phyloP scores from a whole-genome alignment of 2,113 vertebrate genomes.

The Sinocyclocheilus maitianheensis region DNA sequence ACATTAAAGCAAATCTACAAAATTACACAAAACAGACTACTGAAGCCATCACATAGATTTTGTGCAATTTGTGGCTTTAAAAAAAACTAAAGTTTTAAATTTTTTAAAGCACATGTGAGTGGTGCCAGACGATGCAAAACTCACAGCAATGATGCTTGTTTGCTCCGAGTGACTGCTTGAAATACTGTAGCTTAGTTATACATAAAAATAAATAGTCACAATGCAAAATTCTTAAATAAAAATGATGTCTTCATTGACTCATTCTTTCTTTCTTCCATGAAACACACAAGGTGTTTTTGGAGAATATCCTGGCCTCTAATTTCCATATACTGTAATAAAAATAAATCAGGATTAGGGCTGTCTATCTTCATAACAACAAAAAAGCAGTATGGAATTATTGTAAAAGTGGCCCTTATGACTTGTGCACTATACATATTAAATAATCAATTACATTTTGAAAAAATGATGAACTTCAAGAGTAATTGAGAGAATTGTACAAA shows the following conservation, averaged over 20 bases:
- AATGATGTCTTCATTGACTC: too few species aligned
- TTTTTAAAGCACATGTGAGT: background rate
- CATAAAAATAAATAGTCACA: background rate
- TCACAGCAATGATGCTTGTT: too few species aligned
- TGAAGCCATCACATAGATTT: background rate
- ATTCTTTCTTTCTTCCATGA: background rate
- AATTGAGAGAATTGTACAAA: background rate
- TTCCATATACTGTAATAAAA: background rate
- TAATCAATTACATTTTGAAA: background rate
- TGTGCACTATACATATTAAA: background rate
- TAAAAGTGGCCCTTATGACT: background rate
- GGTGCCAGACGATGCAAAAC: background rate
- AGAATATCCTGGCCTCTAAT: background rate
- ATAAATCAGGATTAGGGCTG: background rate
- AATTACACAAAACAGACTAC: background rate
- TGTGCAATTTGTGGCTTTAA: background rate
- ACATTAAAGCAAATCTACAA: constrained; percentile 28
- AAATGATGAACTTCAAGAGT: too few species aligned
- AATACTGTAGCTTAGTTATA: background rate
- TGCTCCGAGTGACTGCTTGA: background rate
- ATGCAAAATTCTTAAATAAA: background rate
- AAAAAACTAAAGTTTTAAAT: background rate
- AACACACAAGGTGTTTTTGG: background rate
- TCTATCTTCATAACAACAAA: background rate
- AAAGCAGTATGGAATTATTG: background rate